Percentiles rank a stretch among this genome's conserved stretches.
These are phyloP conservation scores for Zootermopsis nevadensis DNA, from an alignment of 2,888 invertebrate species.

Conservation along the genomic window DNA sequence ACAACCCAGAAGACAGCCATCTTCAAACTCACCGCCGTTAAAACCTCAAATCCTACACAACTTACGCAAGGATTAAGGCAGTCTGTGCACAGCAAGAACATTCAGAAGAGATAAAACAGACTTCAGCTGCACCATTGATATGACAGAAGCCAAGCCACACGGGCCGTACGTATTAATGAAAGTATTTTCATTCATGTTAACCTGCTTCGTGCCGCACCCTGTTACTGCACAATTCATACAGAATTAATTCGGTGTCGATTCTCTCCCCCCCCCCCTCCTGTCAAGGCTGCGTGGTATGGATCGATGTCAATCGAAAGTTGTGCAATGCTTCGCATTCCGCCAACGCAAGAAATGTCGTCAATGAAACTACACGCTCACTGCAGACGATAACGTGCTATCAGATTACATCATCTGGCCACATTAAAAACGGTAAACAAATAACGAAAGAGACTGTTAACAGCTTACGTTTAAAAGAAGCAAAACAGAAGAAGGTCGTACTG, in stretches of 20 bases:
- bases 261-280: background rate
- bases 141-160: background rate
- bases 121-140: too few species aligned
- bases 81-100: background rate
- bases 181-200: background rate
- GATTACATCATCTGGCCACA: background rate
- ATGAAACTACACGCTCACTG: background rate
- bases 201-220: background rate
- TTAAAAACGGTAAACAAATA: too few species aligned
- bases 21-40: background rate
- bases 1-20: too few species aligned
- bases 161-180: conserved; percentile 2
- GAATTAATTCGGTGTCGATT: conserved; percentile 5
- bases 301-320: background rate
- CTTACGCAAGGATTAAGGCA: background rate
- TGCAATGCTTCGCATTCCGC: background rate
- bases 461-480: too few species aligned
- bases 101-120: too few species aligned
- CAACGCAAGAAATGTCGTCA: background rate
- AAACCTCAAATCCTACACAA: background rate
- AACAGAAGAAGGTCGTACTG: too few species aligned
- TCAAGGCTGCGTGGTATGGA: background rate
- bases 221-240: background rate
- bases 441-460: too few species aligned
- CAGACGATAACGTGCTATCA: background rate